Conservation (phyloP, 1,140 invertebrate genomes). For the Apis florea region DNA sequence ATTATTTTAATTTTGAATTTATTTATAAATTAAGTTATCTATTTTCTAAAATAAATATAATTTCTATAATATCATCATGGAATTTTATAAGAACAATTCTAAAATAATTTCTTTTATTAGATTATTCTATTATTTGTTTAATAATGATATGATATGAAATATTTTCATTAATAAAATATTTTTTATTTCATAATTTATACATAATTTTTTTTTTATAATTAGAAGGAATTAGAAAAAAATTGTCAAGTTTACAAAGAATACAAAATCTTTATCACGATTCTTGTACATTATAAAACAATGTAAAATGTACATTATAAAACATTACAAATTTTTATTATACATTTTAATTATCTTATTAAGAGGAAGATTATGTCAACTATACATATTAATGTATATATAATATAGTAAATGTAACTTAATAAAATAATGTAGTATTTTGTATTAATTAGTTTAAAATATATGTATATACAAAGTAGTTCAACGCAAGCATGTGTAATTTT, state of each 20-base stretch:
- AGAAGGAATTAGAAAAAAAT: background rate
- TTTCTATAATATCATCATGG: background rate
- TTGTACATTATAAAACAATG: slow-evolving; percentile 59
- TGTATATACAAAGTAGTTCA: slow-evolving; percentile 32
- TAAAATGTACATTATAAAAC: slow-evolving; percentile 43
- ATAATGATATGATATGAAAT: background rate
- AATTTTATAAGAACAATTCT: background rate
- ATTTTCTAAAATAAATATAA: background rate
- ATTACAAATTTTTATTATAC: slow-evolving; percentile 33
- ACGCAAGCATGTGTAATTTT: slow-evolving; percentile 23
- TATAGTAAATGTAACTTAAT: slow-evolving; percentile 38
- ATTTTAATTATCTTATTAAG: slow-evolving; percentile 28
- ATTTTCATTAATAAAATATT: background rate
- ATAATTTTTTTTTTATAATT: background rate
- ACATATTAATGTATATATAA: slow-evolving; percentile 22
- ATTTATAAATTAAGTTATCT: background rate
- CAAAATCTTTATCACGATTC: slow-evolving; percentile 74
- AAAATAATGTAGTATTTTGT: slow-evolving; percentile 33
- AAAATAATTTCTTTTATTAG: background rate
- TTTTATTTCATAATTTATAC: background rate
- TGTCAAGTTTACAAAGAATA: slow-evolving; percentile 58
- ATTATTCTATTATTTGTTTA: background rate
- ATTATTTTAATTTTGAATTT: too few relatives aligned
- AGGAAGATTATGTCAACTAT: slow-evolving; percentile 6
- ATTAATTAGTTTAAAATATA: slow-evolving; percentile 23